Evolutionary conservation across 1,140 invertebrate genomes (phyloP), one percentile per base, ranked within the genome.

Genomic region (Magallana angulata): DNA sequence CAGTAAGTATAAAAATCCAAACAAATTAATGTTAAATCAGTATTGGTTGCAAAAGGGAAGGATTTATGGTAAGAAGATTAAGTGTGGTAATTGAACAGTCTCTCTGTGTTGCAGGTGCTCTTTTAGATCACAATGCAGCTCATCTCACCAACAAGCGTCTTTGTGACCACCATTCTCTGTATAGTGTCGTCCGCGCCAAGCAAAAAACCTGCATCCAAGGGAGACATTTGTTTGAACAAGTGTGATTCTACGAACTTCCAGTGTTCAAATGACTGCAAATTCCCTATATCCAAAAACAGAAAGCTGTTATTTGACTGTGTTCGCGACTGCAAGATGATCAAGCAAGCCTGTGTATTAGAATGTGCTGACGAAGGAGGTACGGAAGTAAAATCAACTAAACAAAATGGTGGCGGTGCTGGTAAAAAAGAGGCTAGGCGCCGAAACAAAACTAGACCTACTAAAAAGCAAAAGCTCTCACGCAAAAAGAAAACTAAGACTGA

Each of bases 261-360:
- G 9, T 76, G 68, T 30, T 76, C 8, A 8, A 36, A 76, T 76
- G 68, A 76, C 68, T 76, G 68, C 14, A 76, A 76, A 76, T 76
- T 76, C 30, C 68, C 68, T 12, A 36, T 76, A 30, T 18, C 68
- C 24, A 76, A 76, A 48, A 76, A 76, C 24, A 76, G 68, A 11
- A 30, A 24, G 1, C 12, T 76, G 8, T 30, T 76, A 4, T 76
- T 76, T 12, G 24, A 30, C 11, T 76, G 68, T 36, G 11, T 76
- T 76, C 68, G 68, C 4, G 18, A 11, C 18, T 76, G 68, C 18
- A 76, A 76, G 36, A 30, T 4, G 8, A 24, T 9, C 36, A 24
- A 76, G 12, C 18, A 24, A 12, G 11, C 8, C 2, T 76, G 68
- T 12, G 36, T 30, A 24, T 36, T 76, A 30, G 68, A 76, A 24